Base-by-base conservation (phyloP, 1,140 invertebrate species). In the Ridgeia piscesae region DNA sequence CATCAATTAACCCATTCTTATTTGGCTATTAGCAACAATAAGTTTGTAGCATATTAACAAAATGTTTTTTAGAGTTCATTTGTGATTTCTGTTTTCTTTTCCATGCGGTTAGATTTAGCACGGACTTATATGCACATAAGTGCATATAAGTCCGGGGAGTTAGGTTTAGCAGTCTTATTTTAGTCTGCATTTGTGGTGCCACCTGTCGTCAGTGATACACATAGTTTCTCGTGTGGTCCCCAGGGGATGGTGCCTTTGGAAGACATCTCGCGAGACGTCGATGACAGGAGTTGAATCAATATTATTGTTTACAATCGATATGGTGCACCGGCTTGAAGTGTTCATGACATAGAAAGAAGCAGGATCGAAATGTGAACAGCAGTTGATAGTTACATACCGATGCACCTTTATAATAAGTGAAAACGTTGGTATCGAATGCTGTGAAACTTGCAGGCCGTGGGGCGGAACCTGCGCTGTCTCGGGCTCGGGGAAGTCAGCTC, bases 261-360 rank as follows among this genome's bases (percentile, higher is more conserved):
- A 42, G 42, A 42, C 42, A 77, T 77, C 58, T 77, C 4, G 17
- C 27, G 58, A 77, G 58, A 77, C 58, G 14, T 27, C 27, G 58
- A 31, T 2, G 58, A 77, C 58, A 4, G 14, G 2, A 77, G 27
- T 4, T 4, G 4, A 77, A 77, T 8, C 58, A 77, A 77, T 77
- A 77, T 77, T 77, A 77, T 77, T 77, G 58, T 77, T 77, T 77
- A 77, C 58, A 77, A 77, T 77, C 58, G 58, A 77, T 77, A 77
- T 77, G 11, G 58, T 21, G 58, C 58, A 77, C 58, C 58, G 14
- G 58, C 58, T 77, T 4, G 58, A 31, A 9, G 58, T 77, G 14
- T 77, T 77, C 58, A 77, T 77, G 6, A 31, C 14, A 77, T 21
- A 77, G 58, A 77, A 77, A 31, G 58, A 77, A 77, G 27, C 17